Conservation (phyloP, 1,140 invertebrate genomes). For the Rhyzopertha dominica region DNA sequence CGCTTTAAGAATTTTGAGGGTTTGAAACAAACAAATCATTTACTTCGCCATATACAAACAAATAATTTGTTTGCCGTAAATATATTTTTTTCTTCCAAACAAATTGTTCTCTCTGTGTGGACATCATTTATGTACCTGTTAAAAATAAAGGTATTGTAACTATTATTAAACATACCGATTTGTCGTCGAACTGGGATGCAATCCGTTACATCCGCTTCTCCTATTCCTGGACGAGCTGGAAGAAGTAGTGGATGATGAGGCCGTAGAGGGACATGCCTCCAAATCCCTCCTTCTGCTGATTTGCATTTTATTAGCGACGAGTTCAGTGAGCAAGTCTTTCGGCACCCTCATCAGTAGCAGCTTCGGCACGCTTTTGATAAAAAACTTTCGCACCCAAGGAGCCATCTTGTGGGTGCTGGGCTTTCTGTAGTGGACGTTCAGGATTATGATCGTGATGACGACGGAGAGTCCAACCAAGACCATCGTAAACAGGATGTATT, state of each 20-base stretch:
- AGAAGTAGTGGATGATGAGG: slow-evolving; percentile 70
- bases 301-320: slow-evolving; percentile 71
- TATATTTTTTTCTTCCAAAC: no score
- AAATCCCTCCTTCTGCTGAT: slow-evolving; percentile 49
- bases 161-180: slow-evolving; percentile 50
- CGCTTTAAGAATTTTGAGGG: no score
- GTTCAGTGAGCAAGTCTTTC: slow-evolving; percentile 70
- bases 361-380: slow-evolving; percentile 80
- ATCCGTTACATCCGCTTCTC: slow-evolving; percentile 67
- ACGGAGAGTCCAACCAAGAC: slow-evolving; percentile 94
- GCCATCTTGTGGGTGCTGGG: slow-evolving; percentile 97
- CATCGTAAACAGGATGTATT: slow-evolving; percentile 99
- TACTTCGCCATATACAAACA: no score
- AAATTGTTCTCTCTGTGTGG: no score
- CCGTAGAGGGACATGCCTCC: slow-evolving; percentile 64
- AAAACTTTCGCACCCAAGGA: slow-evolving; percentile 83
- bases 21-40: no score
- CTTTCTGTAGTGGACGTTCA: slow-evolving; percentile 99
- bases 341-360: slow-evolving; percentile 81
- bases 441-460: slow-evolving; percentile 92
- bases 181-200: slow-evolving; percentile 66
- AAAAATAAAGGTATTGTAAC: no score
- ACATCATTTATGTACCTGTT: no score
- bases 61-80: no score
- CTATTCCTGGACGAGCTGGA: slow-evolving; percentile 46